A percentile compares a stretch with the other conserved stretches of the same genome.
These are phyloP conservation scores for Onychostruthus taczanowskii DNA, from an alignment of 2,113 vertebrate genomes.

Conservation along the genomic window DNA sequence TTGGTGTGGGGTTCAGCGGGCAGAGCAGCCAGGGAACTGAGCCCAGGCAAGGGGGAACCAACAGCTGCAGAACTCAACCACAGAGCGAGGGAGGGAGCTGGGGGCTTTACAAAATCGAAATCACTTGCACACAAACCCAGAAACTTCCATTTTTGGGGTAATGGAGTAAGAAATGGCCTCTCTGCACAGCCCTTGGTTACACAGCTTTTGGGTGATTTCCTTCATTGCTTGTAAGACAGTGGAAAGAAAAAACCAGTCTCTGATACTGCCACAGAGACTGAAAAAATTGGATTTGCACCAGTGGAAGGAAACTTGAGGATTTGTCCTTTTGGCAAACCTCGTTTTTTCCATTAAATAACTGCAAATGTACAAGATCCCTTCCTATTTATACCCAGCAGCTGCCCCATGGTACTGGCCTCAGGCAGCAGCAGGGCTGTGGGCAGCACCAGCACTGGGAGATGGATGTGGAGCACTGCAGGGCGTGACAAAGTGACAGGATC, in stretches of 20 bases:
- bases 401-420: accelerated
- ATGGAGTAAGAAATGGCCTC: background rate
- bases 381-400: background rate
- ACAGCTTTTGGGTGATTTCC: background rate
- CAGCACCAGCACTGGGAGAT: background rate
- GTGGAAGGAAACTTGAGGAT: background rate
- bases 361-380: background rate
- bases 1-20: background rate
- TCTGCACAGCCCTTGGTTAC: background rate
- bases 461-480: background rate
- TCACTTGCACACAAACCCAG: background rate
- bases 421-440: background rate
- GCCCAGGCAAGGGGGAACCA: background rate
- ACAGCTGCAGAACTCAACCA: background rate
- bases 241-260: background rate
- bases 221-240: background rate
- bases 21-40: accelerated
- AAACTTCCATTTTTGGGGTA: background rate
- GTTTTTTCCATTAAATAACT: background rate
- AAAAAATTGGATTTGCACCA: background rate
- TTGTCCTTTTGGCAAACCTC: background rate
- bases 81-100: accelerated
- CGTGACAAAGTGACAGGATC: accelerated
- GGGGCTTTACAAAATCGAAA: background rate
- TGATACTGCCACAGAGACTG: background rate